Base-by-base conservation (phyloP, 2,797 vertebrate genomes). In the Melanotaenia nigrans region DNA sequence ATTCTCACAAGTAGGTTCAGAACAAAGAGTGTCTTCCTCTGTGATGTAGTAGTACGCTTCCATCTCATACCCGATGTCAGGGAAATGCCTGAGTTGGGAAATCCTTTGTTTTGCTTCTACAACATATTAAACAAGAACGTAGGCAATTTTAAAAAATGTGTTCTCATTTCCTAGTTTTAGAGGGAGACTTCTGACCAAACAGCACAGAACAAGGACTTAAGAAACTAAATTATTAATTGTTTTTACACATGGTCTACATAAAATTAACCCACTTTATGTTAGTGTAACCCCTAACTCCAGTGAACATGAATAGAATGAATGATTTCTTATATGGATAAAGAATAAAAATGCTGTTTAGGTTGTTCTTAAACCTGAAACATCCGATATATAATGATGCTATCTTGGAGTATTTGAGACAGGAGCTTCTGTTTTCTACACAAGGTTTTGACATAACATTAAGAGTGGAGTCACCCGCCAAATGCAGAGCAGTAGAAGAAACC, bases 21-120 rank as follows among this genome's bases (percentile, higher is more conserved):
- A 94, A 94, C 92, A 95, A 95, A 95, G 93, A 83, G 73, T 13
- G 78, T 81, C 77, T 90, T 89, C 90, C 88, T 84, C 75, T 55
- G 82, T 84, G 89, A 93, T 81, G 66, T 91, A 83, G 82, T 87
- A 90, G 92, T 87, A 86, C 28, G 71, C 83, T 79, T 90, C 88
- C 86, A 65, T 89, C 86, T 86, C 89, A 82, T 58, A 61, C 74
- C 24, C 83, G 75, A 85, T 92, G 92, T 88, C 88, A 90, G 89
- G 79, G 90, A 93, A 85, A 79, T 76, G 85, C 90, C 86, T 83
- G 78, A 85, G 73, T 73, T 78, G 72, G 65, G 69, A 81, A 86
- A 72, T 69, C 75, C 85, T 94, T 93, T 94, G 92, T 93, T 93
- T 92, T 75, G 58, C 51, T 76, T 87, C 82, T 83, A 88, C 81